Evolutionary conservation across 2,888 invertebrate species (phyloP).

Genomic region (Phyllotreta striolata): DNA sequence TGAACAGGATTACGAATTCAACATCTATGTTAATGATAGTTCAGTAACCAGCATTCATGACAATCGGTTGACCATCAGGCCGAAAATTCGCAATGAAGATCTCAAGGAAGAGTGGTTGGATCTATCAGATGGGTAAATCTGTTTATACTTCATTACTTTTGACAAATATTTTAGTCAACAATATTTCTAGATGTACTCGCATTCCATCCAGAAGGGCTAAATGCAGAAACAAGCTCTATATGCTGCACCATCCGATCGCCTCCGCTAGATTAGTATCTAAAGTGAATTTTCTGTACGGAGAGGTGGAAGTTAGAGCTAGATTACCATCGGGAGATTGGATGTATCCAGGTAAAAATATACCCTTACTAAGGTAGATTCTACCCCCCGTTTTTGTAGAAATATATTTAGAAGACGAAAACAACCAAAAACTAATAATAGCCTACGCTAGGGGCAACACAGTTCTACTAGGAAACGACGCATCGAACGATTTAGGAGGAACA

Average conservation of each 20-base stretch:
- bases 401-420: conserved; percentile 45
- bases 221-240: conserved; percentile 28
- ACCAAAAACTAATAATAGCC: conserved; percentile 53
- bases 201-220: conserved; percentile 6
- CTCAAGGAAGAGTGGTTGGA: conserved; percentile 56
- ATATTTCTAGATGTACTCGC: not conserved
- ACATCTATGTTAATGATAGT: conserved; percentile 58
- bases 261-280: conserved; percentile 62
- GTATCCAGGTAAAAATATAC: conserved; percentile 61
- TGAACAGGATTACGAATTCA: conserved; percentile 62
- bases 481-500: conserved; percentile 58
- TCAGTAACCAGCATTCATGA: conserved; percentile 54
- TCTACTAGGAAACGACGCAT: conserved; percentile 52
- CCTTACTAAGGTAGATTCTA: not conserved
- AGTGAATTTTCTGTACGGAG: conserved; percentile 62
- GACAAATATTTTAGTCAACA: not conserved
- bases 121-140: conserved; percentile 55
- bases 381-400: conserved; percentile 46
- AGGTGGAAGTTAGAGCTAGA: conserved; percentile 64
- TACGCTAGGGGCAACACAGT: conserved; percentile 58
- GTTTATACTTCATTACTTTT: not conserved
- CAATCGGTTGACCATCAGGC: conserved; percentile 55
- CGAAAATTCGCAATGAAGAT: conserved; percentile 48
- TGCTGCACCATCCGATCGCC: conserved; percentile 59
- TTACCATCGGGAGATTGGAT: conserved; percentile 67